These are phyloP conservation scores for Cryptotermes secundus DNA, from an alignment of 1,140 invertebrate genomes.

Conservation along the genomic window DNA sequence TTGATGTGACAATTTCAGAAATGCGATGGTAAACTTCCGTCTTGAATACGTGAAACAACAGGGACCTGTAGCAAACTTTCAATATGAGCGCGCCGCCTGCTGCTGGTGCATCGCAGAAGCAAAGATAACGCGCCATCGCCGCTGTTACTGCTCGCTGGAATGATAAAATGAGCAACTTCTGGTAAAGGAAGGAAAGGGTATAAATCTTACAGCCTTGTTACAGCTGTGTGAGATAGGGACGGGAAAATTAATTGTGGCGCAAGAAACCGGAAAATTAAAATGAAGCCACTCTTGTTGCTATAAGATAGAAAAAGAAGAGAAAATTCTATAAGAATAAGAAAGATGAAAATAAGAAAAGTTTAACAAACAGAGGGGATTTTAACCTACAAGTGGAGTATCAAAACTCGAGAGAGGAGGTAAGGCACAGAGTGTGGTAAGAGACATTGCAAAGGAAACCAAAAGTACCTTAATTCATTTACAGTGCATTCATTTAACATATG, in stretches of 20 bases:
- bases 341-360: slow-evolving; percentile 8
- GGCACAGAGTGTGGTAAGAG: too few species aligned
- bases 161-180: slow-evolving; percentile 28
- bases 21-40: too few species aligned
- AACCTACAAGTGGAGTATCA: too few species aligned
- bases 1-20: too few species aligned
- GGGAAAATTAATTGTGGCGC: slow-evolving; percentile 31
- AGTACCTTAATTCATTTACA: too few species aligned
- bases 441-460: too few species aligned
- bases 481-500: too few species aligned
- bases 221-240: slow-evolving; percentile 28
- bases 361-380: not conserved
- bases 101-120: not conserved
- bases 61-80: too few species aligned
- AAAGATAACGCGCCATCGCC: not conserved
- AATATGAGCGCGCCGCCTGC: too few species aligned
- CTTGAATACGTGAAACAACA: too few species aligned
- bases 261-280: slow-evolving; percentile 33
- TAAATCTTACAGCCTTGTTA: slow-evolving; percentile 23
- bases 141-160: not conserved
- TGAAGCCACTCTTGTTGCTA: slow-evolving; percentile 28
- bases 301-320: not conserved
- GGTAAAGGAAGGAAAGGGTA: slow-evolving; percentile 20
- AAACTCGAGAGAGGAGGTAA: too few species aligned
- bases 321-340: not conserved